phyloP scores from a whole-genome alignment of 2,797 vertebrate species.

The Anisognathus igniventris region DNA sequence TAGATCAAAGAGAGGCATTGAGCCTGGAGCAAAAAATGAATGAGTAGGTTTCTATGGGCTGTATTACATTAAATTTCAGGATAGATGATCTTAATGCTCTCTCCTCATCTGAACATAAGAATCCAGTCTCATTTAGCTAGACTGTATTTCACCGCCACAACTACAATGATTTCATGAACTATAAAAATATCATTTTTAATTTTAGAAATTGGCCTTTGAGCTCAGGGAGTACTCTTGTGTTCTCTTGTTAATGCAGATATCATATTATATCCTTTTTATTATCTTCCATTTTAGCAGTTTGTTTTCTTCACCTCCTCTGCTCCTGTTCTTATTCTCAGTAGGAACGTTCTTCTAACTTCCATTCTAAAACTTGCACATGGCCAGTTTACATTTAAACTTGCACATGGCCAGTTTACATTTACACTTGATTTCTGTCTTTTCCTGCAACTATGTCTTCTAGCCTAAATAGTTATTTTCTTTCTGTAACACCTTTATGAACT shows the following conservation, averaged over 20 bases:
- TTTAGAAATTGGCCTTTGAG: neutral
- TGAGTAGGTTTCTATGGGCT: neutral
- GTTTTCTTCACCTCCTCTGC: neutral
- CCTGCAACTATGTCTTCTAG: neutral
- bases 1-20: slow-evolving; percentile 18
- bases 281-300: neutral
- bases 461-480: neutral
- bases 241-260: neutral
- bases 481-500: neutral
- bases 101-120: neutral
- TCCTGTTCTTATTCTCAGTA: neutral
- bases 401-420: neutral
- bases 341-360: neutral
- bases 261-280: neutral
- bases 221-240: neutral
- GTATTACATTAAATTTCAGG: neutral
- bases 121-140: neutral
- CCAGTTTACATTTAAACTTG: neutral
- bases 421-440: neutral
- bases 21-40: neutral
- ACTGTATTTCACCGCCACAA: neutral
- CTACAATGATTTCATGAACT: neutral
- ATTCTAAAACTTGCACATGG: neutral
- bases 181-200: neutral
- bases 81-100: neutral